Base-by-base conservation (phyloP, 1,140 invertebrate species). In the Drosophila chauvacae region DNA sequence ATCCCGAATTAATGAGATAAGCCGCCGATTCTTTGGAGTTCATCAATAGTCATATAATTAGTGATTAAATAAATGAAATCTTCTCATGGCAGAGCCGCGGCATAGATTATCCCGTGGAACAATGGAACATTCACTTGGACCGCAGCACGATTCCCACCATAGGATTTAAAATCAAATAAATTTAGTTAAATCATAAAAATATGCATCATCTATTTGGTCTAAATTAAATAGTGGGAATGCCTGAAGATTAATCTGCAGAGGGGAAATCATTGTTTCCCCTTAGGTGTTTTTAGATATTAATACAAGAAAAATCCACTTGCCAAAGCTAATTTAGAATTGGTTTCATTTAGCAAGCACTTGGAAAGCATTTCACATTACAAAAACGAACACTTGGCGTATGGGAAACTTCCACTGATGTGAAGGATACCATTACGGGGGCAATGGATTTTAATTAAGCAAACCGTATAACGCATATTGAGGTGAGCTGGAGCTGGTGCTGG, bases 111-210 rank as follows among this genome's bases (percentile, higher is more conserved):
- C 18, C 28, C 41, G 18, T 37, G 33, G 14, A 68, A 70, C 66
- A 70, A 70, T 66, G 23, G 47, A 28, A 28, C 66, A 65, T 66
- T 69, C 66, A 69, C 66, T 66, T 66, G 20, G 16, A 16, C 26
- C 26, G 48, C 48, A 28, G 48, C 30, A 9, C 7, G 23, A 4
- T 69, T 70, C 66, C 33, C 66, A 70, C 30, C 66, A 33, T 55
- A 6, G 48, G 48, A 66, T 68, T 69, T 55, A 70, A 70, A 68
- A 66, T 68, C 39, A 53, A 70, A 70, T 68, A 70, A 66, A 55
- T 53, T 70, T 68, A 66, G 62, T 66, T 23, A 55, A 68, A 66
- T 68, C 62, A 70, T 70, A 55, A 66, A 55, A 66, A 45, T 48
- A 63, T 62, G 33, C 13, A 26, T 37, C 13, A 23, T 4, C 14